A percentile compares a stretch with the other conserved stretches of the same genome.
Conservation (phyloP, 2,113 vertebrate genomes). For the Propithecus coquereli region DNA sequence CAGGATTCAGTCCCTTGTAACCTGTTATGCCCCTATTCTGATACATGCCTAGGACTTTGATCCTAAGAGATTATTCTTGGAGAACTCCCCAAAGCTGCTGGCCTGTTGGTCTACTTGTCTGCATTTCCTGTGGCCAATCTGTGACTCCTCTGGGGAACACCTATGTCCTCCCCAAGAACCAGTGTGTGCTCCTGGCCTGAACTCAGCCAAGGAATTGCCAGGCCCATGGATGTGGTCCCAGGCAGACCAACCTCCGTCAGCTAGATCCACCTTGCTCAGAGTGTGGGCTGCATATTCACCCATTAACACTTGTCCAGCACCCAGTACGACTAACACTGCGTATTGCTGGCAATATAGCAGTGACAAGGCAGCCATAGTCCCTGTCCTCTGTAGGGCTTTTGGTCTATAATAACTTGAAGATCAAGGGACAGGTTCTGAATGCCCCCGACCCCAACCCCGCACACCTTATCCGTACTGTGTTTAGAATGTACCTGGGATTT, state of each 20-base stretch:
- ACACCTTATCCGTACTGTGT: neutral
- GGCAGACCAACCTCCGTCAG: neutral
- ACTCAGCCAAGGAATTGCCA: neutral
- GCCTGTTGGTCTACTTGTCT: neutral
- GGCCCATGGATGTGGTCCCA: neutral
- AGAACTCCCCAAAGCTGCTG: neutral
- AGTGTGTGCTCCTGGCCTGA: neutral
- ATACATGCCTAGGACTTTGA: neutral
- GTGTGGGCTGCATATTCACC: fast-evolving
- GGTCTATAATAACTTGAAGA: neutral
- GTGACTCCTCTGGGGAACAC: neutral
- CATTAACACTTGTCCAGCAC: neutral
- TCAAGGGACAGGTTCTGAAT: neutral
- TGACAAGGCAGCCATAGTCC: neutral
- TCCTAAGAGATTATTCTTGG: neutral
- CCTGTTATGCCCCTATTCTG: neutral
- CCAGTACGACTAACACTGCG: neutral
- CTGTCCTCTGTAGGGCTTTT: neutral
- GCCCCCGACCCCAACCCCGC: too few relatives aligned
- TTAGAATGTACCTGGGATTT: neutral
- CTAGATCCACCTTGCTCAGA: neutral
- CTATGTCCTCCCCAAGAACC: neutral
- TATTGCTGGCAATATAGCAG: neutral
- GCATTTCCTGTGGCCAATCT: neutral
- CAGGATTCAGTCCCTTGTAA: neutral